These are phyloP conservation scores for Xanthorhoe spadicearia DNA, from an alignment of 2,888 invertebrate genomes.

Conservation along the genomic window DNA sequence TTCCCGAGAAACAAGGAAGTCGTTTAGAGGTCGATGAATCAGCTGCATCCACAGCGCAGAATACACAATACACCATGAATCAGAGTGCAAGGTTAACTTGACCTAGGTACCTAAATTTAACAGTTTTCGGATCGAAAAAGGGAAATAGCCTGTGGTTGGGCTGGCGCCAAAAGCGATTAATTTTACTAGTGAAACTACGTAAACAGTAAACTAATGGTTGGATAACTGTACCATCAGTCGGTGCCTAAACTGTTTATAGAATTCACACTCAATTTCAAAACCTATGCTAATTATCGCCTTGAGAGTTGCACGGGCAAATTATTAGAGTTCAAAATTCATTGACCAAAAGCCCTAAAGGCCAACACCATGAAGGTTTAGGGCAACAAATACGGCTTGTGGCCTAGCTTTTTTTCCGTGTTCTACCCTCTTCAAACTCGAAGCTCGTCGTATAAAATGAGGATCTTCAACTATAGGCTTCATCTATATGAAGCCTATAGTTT, in stretches of 20 bases:
- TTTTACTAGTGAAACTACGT: not conserved
- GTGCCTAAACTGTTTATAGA: not conserved
- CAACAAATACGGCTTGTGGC: too few relatives aligned
- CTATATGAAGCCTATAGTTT: too few relatives aligned
- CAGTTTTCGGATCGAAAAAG: conserved; percentile 14
- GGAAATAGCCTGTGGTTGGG: conserved; percentile 15
- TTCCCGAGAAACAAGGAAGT: conserved; percentile 26
- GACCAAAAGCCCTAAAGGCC: too few relatives aligned
- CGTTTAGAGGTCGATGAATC: conserved; percentile 28
- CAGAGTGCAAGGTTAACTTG: conserved; percentile 22
- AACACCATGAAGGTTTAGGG: too few relatives aligned
- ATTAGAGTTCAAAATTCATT: too few relatives aligned
- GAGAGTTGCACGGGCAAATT: too few relatives aligned
- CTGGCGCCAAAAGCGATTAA: conserved; percentile 12
- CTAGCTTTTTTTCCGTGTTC: too few relatives aligned
- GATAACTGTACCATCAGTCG: not conserved
- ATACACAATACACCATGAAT: conserved; percentile 22
- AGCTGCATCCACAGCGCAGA: conserved; percentile 6
- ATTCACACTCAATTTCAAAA: not conserved
- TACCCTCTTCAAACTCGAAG: too few relatives aligned
- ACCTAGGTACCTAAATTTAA: conserved; percentile 10
- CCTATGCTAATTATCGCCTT: too few relatives aligned
- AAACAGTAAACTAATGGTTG: not conserved
- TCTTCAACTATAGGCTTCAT: too few relatives aligned
- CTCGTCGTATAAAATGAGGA: too few relatives aligned